A percentile compares a stretch with the other conserved stretches of the same genome.
phyloP scores from a whole-genome alignment of 2,797 vertebrate genomes.

The Sebastes cheni region DNA sequence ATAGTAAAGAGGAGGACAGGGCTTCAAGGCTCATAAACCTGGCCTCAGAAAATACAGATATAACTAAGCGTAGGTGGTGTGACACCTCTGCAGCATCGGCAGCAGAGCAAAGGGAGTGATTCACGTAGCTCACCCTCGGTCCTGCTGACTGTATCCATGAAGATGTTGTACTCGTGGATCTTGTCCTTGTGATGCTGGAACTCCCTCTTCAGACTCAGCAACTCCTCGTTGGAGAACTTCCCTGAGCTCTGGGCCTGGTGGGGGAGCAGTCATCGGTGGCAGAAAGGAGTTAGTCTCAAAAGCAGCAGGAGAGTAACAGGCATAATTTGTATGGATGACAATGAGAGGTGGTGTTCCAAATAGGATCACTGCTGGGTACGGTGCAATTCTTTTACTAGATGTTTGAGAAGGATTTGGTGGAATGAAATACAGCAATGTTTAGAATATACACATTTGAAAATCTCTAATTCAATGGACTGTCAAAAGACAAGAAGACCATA shows the following conservation, averaged over 20 bases:
- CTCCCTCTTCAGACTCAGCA: slow-evolving; percentile 90
- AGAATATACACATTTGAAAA: background rate
- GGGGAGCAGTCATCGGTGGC: background rate
- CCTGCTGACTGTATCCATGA: slow-evolving; percentile 91
- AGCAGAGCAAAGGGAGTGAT: background rate
- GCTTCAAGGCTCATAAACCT: background rate
- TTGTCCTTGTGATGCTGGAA: slow-evolving; percentile 95
- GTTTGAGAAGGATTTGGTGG: background rate
- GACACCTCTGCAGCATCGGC: background rate
- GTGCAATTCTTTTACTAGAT: background rate
- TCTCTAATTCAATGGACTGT: background rate
- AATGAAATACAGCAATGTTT: background rate
- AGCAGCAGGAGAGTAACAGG: background rate
- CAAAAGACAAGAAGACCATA: background rate
- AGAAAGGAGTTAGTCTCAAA: background rate
- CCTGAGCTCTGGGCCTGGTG: slow-evolving; percentile 90
- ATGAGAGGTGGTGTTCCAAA: background rate
- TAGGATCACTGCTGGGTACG: background rate
- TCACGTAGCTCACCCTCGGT: slow-evolving; percentile 84
- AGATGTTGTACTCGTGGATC: slow-evolving; percentile 89
- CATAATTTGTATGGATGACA: background rate
- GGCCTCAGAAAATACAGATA: background rate
- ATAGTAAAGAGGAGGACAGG: background rate
- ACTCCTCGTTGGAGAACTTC: slow-evolving; percentile 91
- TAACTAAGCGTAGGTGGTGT: background rate